A percentile compares a stretch with the other conserved stretches of the same genome.
Conservation (phyloP, 2,888 invertebrate species). For the Apodemia duryi region DNA sequence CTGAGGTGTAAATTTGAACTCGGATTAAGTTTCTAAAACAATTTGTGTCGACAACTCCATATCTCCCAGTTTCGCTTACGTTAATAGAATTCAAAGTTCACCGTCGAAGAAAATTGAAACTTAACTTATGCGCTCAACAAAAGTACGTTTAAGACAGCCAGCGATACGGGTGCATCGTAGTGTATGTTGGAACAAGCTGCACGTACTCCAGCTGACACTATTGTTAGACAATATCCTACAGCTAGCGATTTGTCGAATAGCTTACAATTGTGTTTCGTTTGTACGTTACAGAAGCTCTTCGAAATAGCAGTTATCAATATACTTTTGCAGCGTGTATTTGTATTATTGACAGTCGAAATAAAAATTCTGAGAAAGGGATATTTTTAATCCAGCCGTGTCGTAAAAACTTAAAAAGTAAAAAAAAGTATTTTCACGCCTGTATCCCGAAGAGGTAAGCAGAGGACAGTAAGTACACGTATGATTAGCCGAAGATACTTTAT, state of each 20-base stretch:
- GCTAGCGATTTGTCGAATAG: slow-evolving; percentile 1
- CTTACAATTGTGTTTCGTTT: slow-evolving; percentile 6
- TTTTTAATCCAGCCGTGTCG: too few relatives aligned
- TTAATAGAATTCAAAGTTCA: slow-evolving; percentile 2
- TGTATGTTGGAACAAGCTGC: slow-evolving; percentile 1
- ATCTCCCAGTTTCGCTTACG: not conserved
- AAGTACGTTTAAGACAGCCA: slow-evolving; percentile 3
- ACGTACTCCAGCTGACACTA: slow-evolving; percentile 6
- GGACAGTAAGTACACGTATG: too few relatives aligned
- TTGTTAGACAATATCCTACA: slow-evolving; percentile 10
- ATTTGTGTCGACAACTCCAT: not conserved
- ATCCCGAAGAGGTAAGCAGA: too few relatives aligned
- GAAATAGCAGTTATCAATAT: not conserved
- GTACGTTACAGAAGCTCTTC: not conserved
- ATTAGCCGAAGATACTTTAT: too few relatives aligned
- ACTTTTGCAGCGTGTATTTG: not conserved
- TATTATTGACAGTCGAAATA: not conserved
- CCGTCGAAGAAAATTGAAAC: slow-evolving; percentile 9
- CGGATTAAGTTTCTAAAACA: not conserved
- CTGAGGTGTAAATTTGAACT: not conserved
- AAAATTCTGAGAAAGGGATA: not conserved
- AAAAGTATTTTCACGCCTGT: too few relatives aligned
- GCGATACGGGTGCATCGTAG: not conserved
- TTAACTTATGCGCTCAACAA: slow-evolving; percentile 13
- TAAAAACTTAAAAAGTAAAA: too few relatives aligned